Evolutionary conservation across 2,113 vertebrate species (phyloP), one percentile per base, ranked within the genome.

Genomic region (Prolemur simus): DNA sequence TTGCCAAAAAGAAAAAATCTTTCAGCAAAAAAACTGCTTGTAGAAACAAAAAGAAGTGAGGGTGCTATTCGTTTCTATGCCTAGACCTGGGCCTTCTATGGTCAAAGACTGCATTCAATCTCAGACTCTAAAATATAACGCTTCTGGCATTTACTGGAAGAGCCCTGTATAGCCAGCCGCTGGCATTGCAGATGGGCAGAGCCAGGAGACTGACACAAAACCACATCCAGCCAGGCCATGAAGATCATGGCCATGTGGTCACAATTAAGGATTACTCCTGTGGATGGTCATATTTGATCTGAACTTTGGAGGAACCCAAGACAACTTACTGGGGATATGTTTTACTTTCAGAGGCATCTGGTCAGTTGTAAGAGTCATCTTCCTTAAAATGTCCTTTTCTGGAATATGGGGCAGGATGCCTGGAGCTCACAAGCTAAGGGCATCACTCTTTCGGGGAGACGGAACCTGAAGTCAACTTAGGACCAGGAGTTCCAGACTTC

Each of bases 1-100:
- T 32, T 93, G 49, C 45, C 60, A 83, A 90, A 87, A 82, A 77
- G 27, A 17, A 56, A 87, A 23, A 49, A 34, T 81, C 45, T 73
- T 60, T 34, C 11, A 42, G 45, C 45, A 66, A 94, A 91, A 91
- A 68, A 52, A 69, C 45, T 58, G 45, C 83, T 37, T 63, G 9
- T 37, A 64, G 64, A 91, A 87, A 83, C 11, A 84, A 27, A 84
- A 85, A 92, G 29, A 37, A 91, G 20, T 23, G 21, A 29, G 42
- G 2, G 14, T 73, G 54, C 68, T 45, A 0, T 52, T 84, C 29
- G 6, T 63, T 63, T 84, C 56, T 14, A 83, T 1, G 9, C 37
- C 5, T 25, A 52, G 89, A 68, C 17, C 5, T 12, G 85, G 60
- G 29, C 21, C n/a, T 54, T n/a, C 49, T 39, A 17, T 0, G 32